A percentile compares a stretch with the other conserved stretches of the same genome.
These are phyloP conservation scores for Drosophila novamexicana DNA, from an alignment of 1,140 invertebrate genomes.

Conservation along the genomic window DNA sequence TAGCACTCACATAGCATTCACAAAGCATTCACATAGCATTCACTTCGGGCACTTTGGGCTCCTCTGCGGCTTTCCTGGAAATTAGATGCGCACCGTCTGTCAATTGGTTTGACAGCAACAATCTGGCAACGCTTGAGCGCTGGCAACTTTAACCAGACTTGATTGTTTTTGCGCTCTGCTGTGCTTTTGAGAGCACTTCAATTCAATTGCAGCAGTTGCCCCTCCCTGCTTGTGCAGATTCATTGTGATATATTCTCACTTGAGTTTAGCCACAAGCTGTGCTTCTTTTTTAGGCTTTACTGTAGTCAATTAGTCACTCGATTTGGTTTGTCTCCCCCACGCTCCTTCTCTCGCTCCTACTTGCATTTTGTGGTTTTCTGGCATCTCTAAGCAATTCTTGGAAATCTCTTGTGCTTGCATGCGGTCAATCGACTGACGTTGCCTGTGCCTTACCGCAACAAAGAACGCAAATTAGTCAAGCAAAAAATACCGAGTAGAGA, in stretches of 20 bases:
- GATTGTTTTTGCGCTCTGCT: conserved; percentile 1
- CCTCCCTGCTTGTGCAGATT: background rate
- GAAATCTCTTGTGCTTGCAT: conserved; percentile 1
- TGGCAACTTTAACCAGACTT: background rate
- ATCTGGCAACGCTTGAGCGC: conserved; percentile 3
- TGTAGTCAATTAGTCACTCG: conserved; percentile 21
- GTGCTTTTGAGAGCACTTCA: conserved; percentile 66
- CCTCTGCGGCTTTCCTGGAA: background rate
- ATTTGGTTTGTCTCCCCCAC: conserved; percentile 13
- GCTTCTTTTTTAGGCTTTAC: conserved; percentile 1
- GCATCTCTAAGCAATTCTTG: background rate
- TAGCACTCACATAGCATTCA: too few species aligned
- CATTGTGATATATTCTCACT: conserved; percentile 36
- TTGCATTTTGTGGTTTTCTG: conserved; percentile 14
- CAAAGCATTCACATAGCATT: background rate
- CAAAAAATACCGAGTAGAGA: background rate
- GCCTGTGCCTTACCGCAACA: conserved; percentile 34
- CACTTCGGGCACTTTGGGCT: conserved; percentile 1
- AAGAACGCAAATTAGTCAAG: conserved; percentile 41
- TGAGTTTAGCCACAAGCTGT: conserved; percentile 40
- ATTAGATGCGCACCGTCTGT: conserved; percentile 2
- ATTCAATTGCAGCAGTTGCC: conserved; percentile 46
- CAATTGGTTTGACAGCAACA: conserved; percentile 5
- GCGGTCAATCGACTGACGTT: conserved; percentile 26
- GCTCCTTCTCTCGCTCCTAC: background rate